Base-by-base conservation (phyloP, 1,140 invertebrate genomes). In the Nephila pilipes region DNA sequence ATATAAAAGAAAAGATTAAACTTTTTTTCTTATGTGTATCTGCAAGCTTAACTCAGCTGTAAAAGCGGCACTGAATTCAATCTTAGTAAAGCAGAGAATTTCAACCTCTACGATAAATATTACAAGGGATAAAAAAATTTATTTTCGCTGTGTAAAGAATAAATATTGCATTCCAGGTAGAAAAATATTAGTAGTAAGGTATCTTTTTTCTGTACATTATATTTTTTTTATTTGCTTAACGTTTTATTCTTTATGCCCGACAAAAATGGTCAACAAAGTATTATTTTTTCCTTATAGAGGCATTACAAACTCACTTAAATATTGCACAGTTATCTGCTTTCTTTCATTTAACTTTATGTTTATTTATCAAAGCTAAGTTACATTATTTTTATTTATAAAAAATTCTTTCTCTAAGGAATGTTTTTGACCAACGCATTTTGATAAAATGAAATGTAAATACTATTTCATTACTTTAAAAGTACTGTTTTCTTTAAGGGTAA, bases 181-280 rank as follows among this genome's bases (percentile, higher is more conserved):
- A 80, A 80, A 80, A 80, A 80, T 80, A 80, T 65, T 14, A 8
- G 63, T 65, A 80, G 75, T 46, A 46, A 80, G 36, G 14, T 80
- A 46, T 36, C 14, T 2, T 75, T 75, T 18, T n/a, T 5, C 32
- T 38, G 25, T 80, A 32, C 14, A 18, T 18, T 46, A n/a, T 16
- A 79, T 79, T 10, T 38, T 80, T 79, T 18, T 80, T 46, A 14
- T 80, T n/a, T n/a, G 8, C n/a, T 25, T 10, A 12, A 38, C 32
- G 16, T 38, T 80, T 80, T 29, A 32, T 32, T 14, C 25, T 4
- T 32, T 80, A 46, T 38, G 38, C 22, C 32, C 29, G 38, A 38
- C 36, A 38, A 80, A 80, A 80, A 80, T 18, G 16, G 75, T 80
- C 75, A 80, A 46, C 25, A 32, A 32, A 80, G 14, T 18, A 80